phyloP scores from a whole-genome alignment of 2,888 invertebrate genomes.

The Teleogryllus oceanicus region DNA sequence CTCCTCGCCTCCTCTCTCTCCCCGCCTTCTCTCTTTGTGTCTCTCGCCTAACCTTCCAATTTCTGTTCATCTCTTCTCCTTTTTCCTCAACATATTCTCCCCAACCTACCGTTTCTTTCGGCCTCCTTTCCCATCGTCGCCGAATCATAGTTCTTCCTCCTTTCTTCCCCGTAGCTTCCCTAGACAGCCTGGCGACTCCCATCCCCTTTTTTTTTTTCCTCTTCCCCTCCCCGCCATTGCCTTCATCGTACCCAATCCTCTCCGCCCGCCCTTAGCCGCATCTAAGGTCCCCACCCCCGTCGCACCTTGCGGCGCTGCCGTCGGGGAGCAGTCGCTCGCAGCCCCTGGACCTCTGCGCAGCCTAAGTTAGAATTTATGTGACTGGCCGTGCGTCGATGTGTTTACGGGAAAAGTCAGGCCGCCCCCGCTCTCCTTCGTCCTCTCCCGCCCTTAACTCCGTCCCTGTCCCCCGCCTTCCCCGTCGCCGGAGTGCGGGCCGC shows the following conservation, averaged over 20 bases:
- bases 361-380: slow-evolving; percentile 9
- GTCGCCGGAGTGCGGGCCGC: not conserved
- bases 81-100: too few relatives aligned
- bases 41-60: too few relatives aligned
- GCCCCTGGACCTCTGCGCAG: not conserved
- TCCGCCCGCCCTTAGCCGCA: not conserved
- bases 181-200: too few relatives aligned
- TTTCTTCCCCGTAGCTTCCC: too few relatives aligned
- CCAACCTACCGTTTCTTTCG: too few relatives aligned
- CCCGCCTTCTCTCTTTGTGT: not conserved
- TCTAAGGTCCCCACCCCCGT: not conserved
- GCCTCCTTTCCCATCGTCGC: too few relatives aligned
- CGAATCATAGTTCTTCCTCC: too few relatives aligned
- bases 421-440: not conserved
- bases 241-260: not conserved
- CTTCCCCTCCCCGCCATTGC: too few relatives aligned
- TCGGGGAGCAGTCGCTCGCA: not conserved
- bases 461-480: too few relatives aligned
- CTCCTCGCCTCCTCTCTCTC: not conserved
- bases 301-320: not conserved
- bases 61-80: too few relatives aligned
- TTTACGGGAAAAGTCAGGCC: slow-evolving; percentile 4
- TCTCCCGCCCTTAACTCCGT: not conserved
- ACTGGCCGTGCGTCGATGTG: not conserved
- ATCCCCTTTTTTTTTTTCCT: too few relatives aligned